Conservation (phyloP, 2,797 vertebrate species). For the Acanthurus leucopareius region DNA sequence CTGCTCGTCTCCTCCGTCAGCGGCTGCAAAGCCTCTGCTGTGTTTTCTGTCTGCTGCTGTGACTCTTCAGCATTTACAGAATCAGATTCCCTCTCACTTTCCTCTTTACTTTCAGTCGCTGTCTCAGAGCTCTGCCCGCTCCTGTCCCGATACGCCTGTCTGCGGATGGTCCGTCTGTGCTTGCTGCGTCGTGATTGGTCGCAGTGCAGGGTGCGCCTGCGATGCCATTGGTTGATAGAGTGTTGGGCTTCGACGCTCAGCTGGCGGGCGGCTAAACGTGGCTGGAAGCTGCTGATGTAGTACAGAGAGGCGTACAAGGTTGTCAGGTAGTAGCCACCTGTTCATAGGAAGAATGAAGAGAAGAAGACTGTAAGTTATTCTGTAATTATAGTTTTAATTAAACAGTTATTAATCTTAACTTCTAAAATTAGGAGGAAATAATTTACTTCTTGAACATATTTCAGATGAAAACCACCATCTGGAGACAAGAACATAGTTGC, state of each 20-base stretch:
- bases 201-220: slow-evolving; percentile 89
- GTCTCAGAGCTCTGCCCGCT: background rate
- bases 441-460: too few relatives aligned
- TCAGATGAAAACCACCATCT: background rate
- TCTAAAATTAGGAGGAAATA: background rate
- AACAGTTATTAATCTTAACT: background rate
- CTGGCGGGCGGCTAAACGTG: slow-evolving; percentile 81
- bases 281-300: slow-evolving; percentile 90
- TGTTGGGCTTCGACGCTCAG: slow-evolving; percentile 89
- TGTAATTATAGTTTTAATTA: too few relatives aligned
- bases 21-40: slow-evolving; percentile 28
- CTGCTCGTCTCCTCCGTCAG: slow-evolving; percentile 38
- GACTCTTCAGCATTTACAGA: background rate
- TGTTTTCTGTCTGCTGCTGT: slow-evolving; percentile 23
- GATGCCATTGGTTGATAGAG: slow-evolving; percentile 92
- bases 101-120: slow-evolving; percentile 15
- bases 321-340: slow-evolving; percentile 94
- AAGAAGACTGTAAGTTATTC: slow-evolving; percentile 1
- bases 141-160: slow-evolving; percentile 34
- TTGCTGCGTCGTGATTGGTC: slow-evolving; percentile 73
- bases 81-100: slow-evolving; percentile 12
- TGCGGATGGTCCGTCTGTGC: slow-evolving; percentile 75
- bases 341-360: slow-evolving; percentile 11
- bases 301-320: slow-evolving; percentile 91
- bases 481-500: background rate